Evolutionary conservation across 2,797 vertebrate genomes (phyloP).

Genomic region (Thalassophryne amazonica): DNA sequence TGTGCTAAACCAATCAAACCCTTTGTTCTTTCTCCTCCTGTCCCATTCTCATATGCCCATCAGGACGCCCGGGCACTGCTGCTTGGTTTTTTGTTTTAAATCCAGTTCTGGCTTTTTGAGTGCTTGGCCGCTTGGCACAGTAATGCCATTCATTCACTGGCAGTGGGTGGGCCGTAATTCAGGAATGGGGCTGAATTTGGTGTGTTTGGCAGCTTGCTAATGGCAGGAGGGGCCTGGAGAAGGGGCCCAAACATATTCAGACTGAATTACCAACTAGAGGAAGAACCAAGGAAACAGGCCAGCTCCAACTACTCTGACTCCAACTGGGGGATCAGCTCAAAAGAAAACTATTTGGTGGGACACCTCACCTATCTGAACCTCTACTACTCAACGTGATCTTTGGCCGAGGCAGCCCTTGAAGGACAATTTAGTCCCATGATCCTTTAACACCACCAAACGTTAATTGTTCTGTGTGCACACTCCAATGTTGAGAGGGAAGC

Average conservation of each 20-base stretch:
- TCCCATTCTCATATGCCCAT: background rate
- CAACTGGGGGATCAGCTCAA: conserved; percentile 36
- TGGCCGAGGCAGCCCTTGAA: no score
- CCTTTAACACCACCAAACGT: no score
- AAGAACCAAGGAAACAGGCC: conserved; percentile 57
- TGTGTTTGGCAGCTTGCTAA: conserved; percentile 67
- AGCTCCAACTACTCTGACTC: conserved; percentile 35
- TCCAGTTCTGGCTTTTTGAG: conserved; percentile 20
- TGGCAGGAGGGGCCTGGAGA: conserved; percentile 63
- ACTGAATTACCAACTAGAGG: conserved; percentile 51
- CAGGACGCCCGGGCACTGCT: conserved; percentile 12
- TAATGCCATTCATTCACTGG: conserved; percentile 62
- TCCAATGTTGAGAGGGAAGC: no score
- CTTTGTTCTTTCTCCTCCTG: background rate
- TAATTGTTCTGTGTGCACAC: no score
- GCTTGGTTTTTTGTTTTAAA: conserved; percentile 32
- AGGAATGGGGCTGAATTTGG: conserved; percentile 54
- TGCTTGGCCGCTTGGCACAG: conserved; percentile 42
- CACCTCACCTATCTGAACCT: conserved; percentile 24
- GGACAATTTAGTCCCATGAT: no score
- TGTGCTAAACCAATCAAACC: conserved; percentile 2
- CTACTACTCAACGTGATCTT: conserved; percentile 7
- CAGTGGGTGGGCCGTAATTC: conserved; percentile 43
- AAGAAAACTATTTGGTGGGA: conserved; percentile 15
- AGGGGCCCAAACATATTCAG: conserved; percentile 62